Percentiles rank a stretch among this genome's conserved stretches.
These are phyloP conservation scores for Nesometra sesokonis DNA, from an alignment of 35 echinoderm and acorn worm species.

Conservation along the genomic window DNA sequence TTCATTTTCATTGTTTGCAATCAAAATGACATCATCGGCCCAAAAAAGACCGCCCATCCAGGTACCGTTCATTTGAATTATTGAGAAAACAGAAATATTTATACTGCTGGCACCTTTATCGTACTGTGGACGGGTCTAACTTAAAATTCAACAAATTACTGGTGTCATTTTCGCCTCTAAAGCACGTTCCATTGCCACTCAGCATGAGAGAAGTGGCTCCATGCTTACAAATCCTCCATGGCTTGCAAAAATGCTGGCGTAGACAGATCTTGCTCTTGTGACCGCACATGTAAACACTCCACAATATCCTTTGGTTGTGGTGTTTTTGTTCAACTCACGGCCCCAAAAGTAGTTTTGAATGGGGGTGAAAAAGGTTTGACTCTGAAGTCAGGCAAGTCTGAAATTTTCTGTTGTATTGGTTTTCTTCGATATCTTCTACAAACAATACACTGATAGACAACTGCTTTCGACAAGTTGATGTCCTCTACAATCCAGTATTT, in stretches of 20 bases:
- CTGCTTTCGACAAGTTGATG: neutral
- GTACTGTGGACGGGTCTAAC: slow-evolving; percentile 35
- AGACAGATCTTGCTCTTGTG: slow-evolving; percentile 31
- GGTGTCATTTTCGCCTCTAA: slow-evolving; percentile 36
- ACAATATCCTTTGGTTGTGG: slow-evolving; percentile 67
- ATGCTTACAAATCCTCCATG: slow-evolving; percentile 58
- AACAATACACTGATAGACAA: slow-evolving; percentile 34
- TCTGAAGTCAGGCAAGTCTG: slow-evolving; percentile 47
- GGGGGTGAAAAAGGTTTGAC: slow-evolving; percentile 37
- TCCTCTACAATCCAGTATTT: slow-evolving; percentile 22
- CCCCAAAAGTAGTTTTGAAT: slow-evolving; percentile 56
- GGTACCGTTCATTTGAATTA: no score
- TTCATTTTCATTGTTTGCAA: no score
- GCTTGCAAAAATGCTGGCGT: slow-evolving; percentile 61
- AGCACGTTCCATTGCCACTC: slow-evolving; percentile 60
- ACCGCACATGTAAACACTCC: slow-evolving; percentile 44
- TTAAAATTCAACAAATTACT: slow-evolving; percentile 55
- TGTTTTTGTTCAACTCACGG: slow-evolving; percentile 61
- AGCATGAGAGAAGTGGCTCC: slow-evolving; percentile 44
- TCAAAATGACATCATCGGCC: no score
- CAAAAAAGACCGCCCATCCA: no score
- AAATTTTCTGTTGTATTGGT: slow-evolving; percentile 44
- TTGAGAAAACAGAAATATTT: no score
- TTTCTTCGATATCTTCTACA: slow-evolving; percentile 44
- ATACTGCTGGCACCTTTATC: slow-evolving; percentile 31